Percentiles rank a stretch among this genome's conserved stretches.
Conservation (phyloP, 2,888 invertebrate species). For the Leucophora obtusa region DNA sequence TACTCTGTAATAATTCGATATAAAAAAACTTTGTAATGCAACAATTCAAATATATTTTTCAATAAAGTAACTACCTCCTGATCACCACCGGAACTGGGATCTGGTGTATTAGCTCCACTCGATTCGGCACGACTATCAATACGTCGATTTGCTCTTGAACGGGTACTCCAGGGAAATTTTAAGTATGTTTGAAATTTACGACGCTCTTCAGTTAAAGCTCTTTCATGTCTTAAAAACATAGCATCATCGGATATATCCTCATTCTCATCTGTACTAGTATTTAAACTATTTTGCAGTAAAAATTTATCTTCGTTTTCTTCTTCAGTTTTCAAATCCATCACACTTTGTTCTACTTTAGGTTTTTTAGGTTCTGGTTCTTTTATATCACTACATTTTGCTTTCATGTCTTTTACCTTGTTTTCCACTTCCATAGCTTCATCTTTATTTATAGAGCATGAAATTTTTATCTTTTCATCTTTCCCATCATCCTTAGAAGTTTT, state of each 20-base stretch:
- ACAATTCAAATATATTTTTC: background rate
- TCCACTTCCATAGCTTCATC: constrained; percentile 1
- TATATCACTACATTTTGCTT: background rate
- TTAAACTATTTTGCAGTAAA: constrained; percentile 16
- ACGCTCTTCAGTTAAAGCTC: constrained; percentile 84
- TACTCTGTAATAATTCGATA: constrained; percentile 69
- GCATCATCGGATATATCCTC: constrained; percentile 91
- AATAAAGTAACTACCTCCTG: constrained; percentile 73
- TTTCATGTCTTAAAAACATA: constrained; percentile 85
- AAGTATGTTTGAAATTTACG: constrained; percentile 81
- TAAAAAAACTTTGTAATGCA: background rate
- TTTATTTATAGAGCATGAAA: background rate
- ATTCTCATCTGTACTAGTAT: constrained; percentile 35
- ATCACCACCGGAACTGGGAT: constrained; percentile 81
- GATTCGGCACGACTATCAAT: constrained; percentile 85
- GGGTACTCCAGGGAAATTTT: constrained; percentile 78
- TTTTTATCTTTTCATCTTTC: constrained; percentile 15
- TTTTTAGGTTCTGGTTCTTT: constrained; percentile 58
- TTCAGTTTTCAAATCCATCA: constrained; percentile 18
- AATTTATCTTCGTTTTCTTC: constrained; percentile 19
- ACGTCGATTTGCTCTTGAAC: constrained; percentile 82
- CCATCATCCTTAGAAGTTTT: background rate
- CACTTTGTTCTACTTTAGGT: constrained; percentile 52
- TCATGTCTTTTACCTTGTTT: constrained; percentile 11
- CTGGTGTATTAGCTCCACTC: constrained; percentile 87